Conservation (phyloP, 2,113 vertebrate genomes). For the Silurus asotus region DNA sequence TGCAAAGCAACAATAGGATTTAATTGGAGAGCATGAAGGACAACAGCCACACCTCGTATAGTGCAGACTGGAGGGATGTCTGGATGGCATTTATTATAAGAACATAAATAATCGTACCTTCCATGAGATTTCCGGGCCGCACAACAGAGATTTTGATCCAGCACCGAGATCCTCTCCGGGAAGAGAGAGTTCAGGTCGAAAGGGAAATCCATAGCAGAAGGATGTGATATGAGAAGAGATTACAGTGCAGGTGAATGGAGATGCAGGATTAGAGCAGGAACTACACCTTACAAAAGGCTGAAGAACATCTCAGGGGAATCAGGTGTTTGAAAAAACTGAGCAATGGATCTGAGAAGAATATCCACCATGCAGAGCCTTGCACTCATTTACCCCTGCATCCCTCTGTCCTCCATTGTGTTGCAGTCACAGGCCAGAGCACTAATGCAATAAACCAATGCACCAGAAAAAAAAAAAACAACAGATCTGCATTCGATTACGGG, state of each 20-base stretch:
- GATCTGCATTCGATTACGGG: neutral
- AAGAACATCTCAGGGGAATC: neutral
- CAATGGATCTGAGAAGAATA: neutral
- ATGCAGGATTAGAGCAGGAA: neutral
- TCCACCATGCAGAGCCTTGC: neutral
- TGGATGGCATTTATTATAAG: neutral
- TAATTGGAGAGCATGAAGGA: neutral
- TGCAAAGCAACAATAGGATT: neutral
- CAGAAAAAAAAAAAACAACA: neutral
- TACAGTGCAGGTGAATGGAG: neutral
- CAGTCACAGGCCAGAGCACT: constrained; percentile 14
- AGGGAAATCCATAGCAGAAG: constrained; percentile 67
- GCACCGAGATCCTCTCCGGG: constrained; percentile 66
- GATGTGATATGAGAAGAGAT: neutral
- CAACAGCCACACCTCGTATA: neutral
- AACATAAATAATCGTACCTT: constrained; percentile 60
- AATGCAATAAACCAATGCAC: constrained; percentile 1
- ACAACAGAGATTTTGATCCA: constrained; percentile 68
- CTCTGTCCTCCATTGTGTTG: constrained; percentile 34
- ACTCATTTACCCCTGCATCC: neutral
- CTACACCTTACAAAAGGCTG: neutral
- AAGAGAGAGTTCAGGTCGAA: constrained; percentile 73
- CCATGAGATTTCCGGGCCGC: constrained; percentile 59
- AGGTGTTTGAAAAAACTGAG: neutral
- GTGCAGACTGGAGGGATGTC: neutral